phyloP scores from a whole-genome alignment of 1,140 invertebrate genomes.

The Prorops nasuta region DNA sequence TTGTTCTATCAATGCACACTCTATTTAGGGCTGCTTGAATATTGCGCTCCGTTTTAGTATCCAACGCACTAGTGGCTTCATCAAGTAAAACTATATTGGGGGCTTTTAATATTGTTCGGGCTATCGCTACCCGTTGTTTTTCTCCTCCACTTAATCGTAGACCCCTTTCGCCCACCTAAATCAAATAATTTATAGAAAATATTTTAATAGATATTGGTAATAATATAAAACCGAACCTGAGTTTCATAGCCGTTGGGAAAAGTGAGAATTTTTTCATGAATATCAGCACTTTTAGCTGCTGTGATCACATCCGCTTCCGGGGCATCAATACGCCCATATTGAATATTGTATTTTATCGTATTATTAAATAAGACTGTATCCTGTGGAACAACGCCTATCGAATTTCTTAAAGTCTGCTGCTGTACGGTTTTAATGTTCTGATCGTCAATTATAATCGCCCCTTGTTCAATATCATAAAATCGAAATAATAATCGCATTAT shows the following conservation, averaged over 20 bases:
- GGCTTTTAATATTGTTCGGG: constrained; percentile 83
- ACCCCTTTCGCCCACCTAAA: constrained; percentile 76
- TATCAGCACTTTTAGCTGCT: constrained; percentile 89
- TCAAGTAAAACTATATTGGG: constrained; percentile 85
- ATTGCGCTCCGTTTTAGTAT: constrained; percentile 81
- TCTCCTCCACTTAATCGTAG: constrained; percentile 83
- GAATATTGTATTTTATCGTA: constrained; percentile 93
- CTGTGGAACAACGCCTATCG: constrained; percentile 91
- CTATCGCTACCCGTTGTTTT: constrained; percentile 92
- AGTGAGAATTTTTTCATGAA: constrained; percentile 86
- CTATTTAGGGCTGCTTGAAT: constrained; percentile 76
- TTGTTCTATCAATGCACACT: constrained; percentile 83
- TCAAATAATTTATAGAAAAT: constrained; percentile 8
- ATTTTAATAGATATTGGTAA: constrained; percentile 7
- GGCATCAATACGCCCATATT: constrained; percentile 82
- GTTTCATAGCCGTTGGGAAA: constrained; percentile 90
- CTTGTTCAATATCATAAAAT: constrained; percentile 90
- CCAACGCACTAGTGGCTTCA: constrained; percentile 85
- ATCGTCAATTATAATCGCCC: constrained; percentile 84
- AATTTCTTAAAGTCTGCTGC: constrained; percentile 72
- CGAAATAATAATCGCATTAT: constrained; percentile 90
- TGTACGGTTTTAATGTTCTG: constrained; percentile 77
- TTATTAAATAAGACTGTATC: constrained; percentile 98
- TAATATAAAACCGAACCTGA: constrained; percentile 56
- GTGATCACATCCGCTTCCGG: constrained; percentile 80